Base-by-base conservation (phyloP, 2,113 vertebrate species). In the Muntiacus muntjak region DNA sequence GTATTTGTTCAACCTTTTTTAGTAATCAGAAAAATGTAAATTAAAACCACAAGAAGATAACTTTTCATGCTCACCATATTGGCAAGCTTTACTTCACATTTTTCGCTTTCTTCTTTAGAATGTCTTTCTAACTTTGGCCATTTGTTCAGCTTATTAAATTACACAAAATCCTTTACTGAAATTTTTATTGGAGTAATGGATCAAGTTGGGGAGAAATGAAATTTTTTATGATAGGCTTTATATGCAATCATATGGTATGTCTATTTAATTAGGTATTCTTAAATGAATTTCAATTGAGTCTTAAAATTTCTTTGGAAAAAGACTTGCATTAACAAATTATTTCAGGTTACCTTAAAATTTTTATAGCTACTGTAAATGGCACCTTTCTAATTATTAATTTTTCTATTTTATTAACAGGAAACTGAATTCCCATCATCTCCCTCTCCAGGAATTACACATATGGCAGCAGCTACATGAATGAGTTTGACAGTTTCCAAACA, bases 291-390 rank as follows among this genome's bases (percentile, higher is more conserved):
- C 28, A 47, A 43, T 21, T 11, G 86, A 93, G 40, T 58, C 79
- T 58, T 52, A 58, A 47, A 74, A 88, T 91, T 91, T 81, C 78
- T 64, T 76, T 96, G 47, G 23, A 93, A 33, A 64, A 87, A 91
- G 47, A n/a, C n/a, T 94, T 67, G 15, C 47, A 43, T 79, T 92
- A 58, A 79, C 85, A 87, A 60, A 15, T 43, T 71, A 55, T 79
- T 85, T 79, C 79, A 57, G 67, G 4, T 40, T 91, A 58, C 57
- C 28, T 93, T 58, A 55, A 85, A 94, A 43, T 10, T 60, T 47
- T 86, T 30, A 71, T 28, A 55, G 43, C 17, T 45, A 8, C 83
- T 83, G 4, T 14, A 54, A 92, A 87, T 17, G 16, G 3, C 16
- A 45, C 25, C 17, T 64, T 64, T 88, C 64, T 88, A 26, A 36